A percentile compares a stretch with the other conserved stretches of the same genome.
Evolutionary conservation across 1,140 invertebrate species (phyloP).

Genomic region (Cecropterus lyciades): DNA sequence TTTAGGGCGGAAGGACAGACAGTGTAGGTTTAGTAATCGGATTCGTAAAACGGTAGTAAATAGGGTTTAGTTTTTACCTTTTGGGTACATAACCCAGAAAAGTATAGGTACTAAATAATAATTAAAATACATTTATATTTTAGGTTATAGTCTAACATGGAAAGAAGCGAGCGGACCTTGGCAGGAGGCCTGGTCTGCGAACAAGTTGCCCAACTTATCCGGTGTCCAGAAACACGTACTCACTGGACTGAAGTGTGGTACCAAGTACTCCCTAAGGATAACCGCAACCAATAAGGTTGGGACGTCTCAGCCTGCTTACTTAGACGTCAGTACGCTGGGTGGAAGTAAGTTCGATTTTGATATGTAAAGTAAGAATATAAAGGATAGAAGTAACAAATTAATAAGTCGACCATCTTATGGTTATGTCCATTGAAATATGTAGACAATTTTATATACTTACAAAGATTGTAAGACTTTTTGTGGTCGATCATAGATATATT

Average conservation of each 20-base stretch:
- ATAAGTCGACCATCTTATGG: too few species aligned
- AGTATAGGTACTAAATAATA: too few species aligned
- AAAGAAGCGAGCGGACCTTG: constrained; percentile 73
- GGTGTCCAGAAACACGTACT: constrained; percentile 87
- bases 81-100: too few species aligned
- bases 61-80: too few species aligned
- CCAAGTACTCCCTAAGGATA: constrained; percentile 89
- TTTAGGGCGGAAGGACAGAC: too few species aligned
- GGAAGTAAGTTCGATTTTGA: constrained; percentile 57
- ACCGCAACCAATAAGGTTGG: constrained; percentile 91
- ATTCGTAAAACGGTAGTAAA: too few species aligned
- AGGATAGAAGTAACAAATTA: too few species aligned
- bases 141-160: constrained; percentile 76
- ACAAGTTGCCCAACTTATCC: constrained; percentile 61
- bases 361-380: neutral
- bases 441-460: too few species aligned
- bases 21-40: too few species aligned
- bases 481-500: too few species aligned
- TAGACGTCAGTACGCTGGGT: constrained; percentile 75
- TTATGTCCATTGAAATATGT: too few species aligned
- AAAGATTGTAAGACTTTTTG: too few species aligned
- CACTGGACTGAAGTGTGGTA: constrained; percentile 91
- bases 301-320: constrained; percentile 74
- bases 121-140: constrained; percentile 8
- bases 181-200: constrained; percentile 73